Conservation (phyloP, 1,140 invertebrate genomes). For the Lamellibrachia luymesi region DNA sequence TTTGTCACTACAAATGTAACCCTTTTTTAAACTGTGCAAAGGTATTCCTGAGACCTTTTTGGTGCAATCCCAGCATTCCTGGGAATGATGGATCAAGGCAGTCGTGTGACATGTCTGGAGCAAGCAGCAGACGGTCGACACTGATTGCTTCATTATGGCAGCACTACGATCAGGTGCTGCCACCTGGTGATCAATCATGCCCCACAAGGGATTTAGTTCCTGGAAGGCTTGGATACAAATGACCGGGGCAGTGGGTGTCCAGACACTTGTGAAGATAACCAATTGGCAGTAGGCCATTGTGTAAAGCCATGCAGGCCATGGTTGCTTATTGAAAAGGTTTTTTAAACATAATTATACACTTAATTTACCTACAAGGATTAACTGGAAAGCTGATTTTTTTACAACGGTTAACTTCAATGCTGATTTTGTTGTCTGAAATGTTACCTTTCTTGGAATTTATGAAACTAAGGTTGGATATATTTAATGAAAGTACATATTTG, state of each 20-base stretch:
- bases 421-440: no score
- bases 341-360: no score
- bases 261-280: not conserved
- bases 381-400: no score
- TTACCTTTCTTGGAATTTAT: no score
- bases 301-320: not conserved
- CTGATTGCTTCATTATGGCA: not conserved
- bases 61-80: not conserved
- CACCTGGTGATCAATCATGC: slow-evolving; percentile 3
- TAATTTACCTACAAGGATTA: no score
- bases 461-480: not conserved
- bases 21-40: not conserved
- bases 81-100: not conserved
- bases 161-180: not conserved
- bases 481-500: not conserved
- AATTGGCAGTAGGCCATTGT: not conserved
- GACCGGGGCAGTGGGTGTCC: not conserved
- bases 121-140: not conserved
- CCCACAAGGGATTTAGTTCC: not conserved
- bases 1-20: not conserved
- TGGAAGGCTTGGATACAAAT: not conserved
- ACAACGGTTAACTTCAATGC: no score
- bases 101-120: not conserved
- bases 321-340: no score
- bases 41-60: not conserved